Conservation (phyloP, 1,140 invertebrate genomes). For the Oscheius sp. region DNA sequence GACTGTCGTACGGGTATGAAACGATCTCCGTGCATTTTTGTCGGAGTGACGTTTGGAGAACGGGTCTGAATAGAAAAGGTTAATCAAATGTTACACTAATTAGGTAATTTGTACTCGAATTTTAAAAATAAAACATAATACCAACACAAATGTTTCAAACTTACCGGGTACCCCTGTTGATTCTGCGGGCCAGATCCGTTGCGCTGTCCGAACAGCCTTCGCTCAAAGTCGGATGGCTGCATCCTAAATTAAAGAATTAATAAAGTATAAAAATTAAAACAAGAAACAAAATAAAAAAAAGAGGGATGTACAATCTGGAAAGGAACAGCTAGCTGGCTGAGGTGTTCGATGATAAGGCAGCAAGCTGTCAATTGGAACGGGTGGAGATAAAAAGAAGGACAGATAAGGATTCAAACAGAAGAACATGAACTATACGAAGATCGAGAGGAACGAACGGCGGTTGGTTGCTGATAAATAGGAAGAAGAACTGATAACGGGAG, state of each 20-base stretch:
- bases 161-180: not conserved
- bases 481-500: not conserved
- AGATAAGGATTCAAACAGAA: not conserved
- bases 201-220: not conserved
- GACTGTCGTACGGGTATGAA: conserved; percentile 40
- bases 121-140: not conserved
- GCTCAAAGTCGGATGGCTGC: not conserved
- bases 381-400: not conserved
- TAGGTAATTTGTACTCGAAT: not conserved
- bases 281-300: too few species aligned
- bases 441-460: not conserved
- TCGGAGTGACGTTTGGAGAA: conserved; percentile 25
- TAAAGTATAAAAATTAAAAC: not conserved
- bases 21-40: conserved; percentile 42
- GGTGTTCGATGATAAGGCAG: too few species aligned
- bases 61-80: conserved; percentile 15
- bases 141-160: not conserved
- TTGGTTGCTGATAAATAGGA: not conserved
- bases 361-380: not conserved
- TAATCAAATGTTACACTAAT: not conserved
- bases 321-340: too few species aligned
- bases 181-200: not conserved
- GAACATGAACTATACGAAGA: not conserved
- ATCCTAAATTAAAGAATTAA: not conserved
- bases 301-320: too few species aligned